A percentile compares a stretch with the other conserved stretches of the same genome.
Conservation (phyloP, 2,113 vertebrate genomes). For the Oceanodroma tethys region DNA sequence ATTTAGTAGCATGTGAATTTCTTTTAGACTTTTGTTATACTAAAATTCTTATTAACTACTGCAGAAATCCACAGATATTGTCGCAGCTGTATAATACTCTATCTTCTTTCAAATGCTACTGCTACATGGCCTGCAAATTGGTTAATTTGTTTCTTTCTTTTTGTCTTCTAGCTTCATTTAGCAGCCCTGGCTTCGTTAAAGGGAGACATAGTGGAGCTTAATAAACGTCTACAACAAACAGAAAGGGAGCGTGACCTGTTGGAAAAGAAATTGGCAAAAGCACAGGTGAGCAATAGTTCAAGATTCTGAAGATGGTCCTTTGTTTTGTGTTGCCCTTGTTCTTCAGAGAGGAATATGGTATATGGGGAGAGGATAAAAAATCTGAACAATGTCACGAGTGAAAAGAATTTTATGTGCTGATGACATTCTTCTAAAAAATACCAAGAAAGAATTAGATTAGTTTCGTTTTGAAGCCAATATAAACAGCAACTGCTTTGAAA, state of each 20-base stretch:
- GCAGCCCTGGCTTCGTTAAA: slow-evolving; percentile 87
- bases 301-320: background rate
- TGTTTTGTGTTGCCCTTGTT: background rate
- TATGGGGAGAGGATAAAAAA: background rate
- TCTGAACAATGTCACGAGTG: background rate
- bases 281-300: slow-evolving; percentile 76
- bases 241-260: slow-evolving; percentile 82
- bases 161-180: slow-evolving; percentile 78
- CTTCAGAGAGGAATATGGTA: background rate
- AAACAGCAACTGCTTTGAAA: background rate
- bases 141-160: slow-evolving; percentile 7
- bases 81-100: background rate
- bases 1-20: background rate
- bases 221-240: slow-evolving; percentile 84
- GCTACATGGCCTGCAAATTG: background rate
- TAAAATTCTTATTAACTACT: background rate
- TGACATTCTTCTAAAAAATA: background rate
- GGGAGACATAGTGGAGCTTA: slow-evolving; percentile 84
- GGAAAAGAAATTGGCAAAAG: slow-evolving; percentile 86
- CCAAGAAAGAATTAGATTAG: background rate
- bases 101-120: background rate
- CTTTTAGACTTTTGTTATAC: background rate
- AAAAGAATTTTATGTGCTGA: background rate
- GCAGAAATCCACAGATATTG: background rate
- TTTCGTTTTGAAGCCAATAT: background rate